phyloP scores from a whole-genome alignment of 2,888 invertebrate species.

The Sesia bembeciformis region DNA sequence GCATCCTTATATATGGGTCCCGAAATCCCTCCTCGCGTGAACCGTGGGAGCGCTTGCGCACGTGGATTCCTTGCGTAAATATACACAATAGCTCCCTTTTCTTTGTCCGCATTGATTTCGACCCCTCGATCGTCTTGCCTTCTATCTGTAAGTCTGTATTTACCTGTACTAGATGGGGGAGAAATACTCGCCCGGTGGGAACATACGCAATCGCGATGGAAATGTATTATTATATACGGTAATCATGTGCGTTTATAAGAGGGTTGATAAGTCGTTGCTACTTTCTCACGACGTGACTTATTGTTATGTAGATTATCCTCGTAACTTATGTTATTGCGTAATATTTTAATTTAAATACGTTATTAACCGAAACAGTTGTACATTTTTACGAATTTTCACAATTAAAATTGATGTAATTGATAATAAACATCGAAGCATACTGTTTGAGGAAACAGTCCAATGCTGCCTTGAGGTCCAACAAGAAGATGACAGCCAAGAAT shows the following conservation, averaged over 20 bases:
- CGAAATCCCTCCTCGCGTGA: slow-evolving; percentile 51
- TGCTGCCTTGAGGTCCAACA: too few species aligned
- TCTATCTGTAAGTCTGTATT: slow-evolving; percentile 39
- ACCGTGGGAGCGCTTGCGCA: slow-evolving; percentile 60
- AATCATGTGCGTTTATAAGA: slow-evolving; percentile 44
- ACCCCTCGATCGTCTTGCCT: slow-evolving; percentile 64
- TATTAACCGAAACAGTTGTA: too few species aligned
- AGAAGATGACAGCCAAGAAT: too few species aligned
- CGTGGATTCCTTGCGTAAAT: slow-evolving; percentile 48
- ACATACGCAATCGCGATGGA: slow-evolving; percentile 53
- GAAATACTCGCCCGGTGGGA: slow-evolving; percentile 66
- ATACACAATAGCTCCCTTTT: slow-evolving; percentile 60
- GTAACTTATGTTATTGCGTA: background rate
- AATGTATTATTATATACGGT: slow-evolving; percentile 54
- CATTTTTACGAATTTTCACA: too few species aligned
- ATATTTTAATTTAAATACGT: too few species aligned
- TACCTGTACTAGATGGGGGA: slow-evolving; percentile 62
- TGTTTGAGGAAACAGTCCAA: too few species aligned
- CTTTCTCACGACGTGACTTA: slow-evolving; percentile 54
- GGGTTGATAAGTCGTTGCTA: slow-evolving; percentile 37
- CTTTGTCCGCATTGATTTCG: slow-evolving; percentile 57
- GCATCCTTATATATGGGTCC: slow-evolving; percentile 51
- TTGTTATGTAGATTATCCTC: slow-evolving; percentile 38
- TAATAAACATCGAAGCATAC: too few species aligned
- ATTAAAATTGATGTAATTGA: too few species aligned